These are phyloP conservation scores for Drosophila sp. DNA, from an alignment of 1,140 invertebrate genomes.

Conservation along the genomic window DNA sequence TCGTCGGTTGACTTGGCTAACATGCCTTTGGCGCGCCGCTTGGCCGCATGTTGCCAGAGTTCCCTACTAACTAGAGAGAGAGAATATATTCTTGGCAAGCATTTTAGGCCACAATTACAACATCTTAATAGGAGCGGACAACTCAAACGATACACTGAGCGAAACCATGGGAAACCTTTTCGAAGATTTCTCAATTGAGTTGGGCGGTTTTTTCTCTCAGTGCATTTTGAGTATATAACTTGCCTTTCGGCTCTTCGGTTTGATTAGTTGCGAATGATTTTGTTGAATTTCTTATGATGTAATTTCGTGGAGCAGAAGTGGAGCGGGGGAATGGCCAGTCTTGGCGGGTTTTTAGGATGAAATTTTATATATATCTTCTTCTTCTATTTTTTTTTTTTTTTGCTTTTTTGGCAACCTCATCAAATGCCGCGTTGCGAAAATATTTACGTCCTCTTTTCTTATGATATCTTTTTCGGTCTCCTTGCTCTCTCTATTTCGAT, in stretches of 20 bases:
- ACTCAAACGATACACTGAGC: not conserved
- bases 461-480: not conserved
- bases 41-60: conserved; percentile 59
- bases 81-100: conserved; percentile 60
- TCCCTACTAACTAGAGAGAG: conserved; percentile 31
- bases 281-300: conserved; percentile 23
- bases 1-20: conserved; percentile 57
- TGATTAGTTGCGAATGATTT: conserved; percentile 70
- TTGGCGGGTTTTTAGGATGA: not conserved
- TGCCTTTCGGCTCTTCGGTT: conserved; percentile 30
- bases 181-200: not conserved
- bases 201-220: conserved; percentile 19
- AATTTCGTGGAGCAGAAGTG: not conserved
- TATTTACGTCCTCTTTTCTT: conserved; percentile 33
- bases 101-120: conserved; percentile 73
- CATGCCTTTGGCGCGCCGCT: conserved; percentile 72
- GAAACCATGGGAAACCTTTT: not conserved
- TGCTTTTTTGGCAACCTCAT: conserved; percentile 44
- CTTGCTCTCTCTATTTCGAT: conserved; percentile 5
- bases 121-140: conserved; percentile 60
- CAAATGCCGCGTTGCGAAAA: conserved; percentile 44
- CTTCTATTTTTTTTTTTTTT: not conserved
- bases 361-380: not conserved
- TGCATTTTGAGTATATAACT: conserved; percentile 24
- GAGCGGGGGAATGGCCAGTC: not conserved